Percentiles rank a stretch among this genome's conserved stretches.
Evolutionary conservation across 1,140 invertebrate genomes (phyloP).

Genomic region (Heliconius melpomene): DNA sequence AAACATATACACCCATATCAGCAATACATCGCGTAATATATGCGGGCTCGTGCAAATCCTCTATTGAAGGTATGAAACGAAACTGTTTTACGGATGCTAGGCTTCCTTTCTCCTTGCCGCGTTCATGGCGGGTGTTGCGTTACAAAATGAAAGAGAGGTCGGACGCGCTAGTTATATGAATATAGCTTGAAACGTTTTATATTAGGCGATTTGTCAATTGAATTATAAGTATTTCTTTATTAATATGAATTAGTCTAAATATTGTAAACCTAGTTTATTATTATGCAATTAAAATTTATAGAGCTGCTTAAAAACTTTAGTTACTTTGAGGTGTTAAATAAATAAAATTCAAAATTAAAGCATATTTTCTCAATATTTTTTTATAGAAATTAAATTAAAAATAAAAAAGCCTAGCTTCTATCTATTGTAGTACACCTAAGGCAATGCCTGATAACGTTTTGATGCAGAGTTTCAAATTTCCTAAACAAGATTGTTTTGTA

Average conservation of each 20-base stretch:
- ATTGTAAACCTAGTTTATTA: too few species aligned
- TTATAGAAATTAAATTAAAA: too few species aligned
- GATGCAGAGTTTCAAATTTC: too few species aligned
- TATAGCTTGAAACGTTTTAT: background rate
- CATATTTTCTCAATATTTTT: too few species aligned
- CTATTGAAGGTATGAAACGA: constrained; percentile 8
- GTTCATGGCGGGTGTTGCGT: constrained; percentile 9
- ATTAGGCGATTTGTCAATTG: background rate
- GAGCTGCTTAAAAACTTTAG: too few species aligned
- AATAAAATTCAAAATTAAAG: too few species aligned
- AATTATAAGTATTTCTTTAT: background rate
- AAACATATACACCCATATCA: background rate
- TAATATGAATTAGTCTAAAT: background rate
- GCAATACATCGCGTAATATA: background rate
- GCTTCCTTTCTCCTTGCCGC: constrained; percentile 8
- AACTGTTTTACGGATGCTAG: constrained; percentile 7
- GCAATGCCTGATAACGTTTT: too few species aligned
- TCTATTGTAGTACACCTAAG: too few species aligned
- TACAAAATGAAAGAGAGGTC: constrained; percentile 1
- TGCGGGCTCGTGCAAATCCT: background rate
- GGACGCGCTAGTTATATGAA: background rate
- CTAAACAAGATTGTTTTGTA: too few species aligned
- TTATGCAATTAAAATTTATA: too few species aligned
- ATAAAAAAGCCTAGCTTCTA: too few species aligned
- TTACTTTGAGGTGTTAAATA: too few species aligned